A percentile compares a stretch with the other conserved stretches of the same genome.
Conservation (phyloP, 2,113 vertebrate species). For the Pyxicephalus adspersus region DNA sequence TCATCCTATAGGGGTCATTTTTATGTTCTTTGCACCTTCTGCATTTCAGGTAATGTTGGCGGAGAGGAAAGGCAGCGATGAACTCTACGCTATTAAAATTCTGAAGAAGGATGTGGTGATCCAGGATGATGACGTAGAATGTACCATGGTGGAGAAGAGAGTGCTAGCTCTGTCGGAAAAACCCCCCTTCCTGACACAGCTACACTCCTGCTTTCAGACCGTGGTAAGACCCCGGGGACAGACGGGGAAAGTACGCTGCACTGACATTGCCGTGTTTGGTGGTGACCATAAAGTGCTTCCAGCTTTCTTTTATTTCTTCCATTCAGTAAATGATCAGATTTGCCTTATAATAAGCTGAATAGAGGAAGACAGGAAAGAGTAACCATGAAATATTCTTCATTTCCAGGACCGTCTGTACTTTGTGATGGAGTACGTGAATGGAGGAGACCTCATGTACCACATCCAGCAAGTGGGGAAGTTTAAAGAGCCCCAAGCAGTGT, state of each 20-base stretch:
- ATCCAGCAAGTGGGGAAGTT: constrained; percentile 98
- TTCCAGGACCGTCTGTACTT: constrained; percentile 94
- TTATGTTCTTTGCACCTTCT: no score
- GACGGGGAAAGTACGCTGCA: neutral
- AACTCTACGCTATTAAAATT: constrained; percentile 95
- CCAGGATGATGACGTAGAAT: constrained; percentile 97
- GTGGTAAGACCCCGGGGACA: constrained; percentile 75
- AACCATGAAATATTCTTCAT: neutral
- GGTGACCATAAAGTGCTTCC: no score
- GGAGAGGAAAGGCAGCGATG: constrained; percentile 90
- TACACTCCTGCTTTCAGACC: constrained; percentile 98
- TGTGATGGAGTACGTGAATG: constrained; percentile 98
- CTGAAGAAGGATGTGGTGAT: constrained; percentile 99
- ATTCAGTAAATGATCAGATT: no score
- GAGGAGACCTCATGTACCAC: constrained; percentile 98
- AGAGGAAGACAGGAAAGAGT: neutral
- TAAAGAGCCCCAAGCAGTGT: constrained; percentile 98
- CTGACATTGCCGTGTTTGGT: no score
- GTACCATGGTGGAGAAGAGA: constrained; percentile 98
- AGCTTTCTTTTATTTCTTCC: no score
- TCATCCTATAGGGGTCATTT: no score
- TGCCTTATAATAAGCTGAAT: no score
- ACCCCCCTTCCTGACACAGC: constrained; percentile 91
- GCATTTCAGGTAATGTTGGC: constrained; percentile 90
- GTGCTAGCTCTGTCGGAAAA: constrained; percentile 91